A percentile compares a stretch with the other conserved stretches of the same genome.
These are phyloP conservation scores for Idaea biselata DNA, from an alignment of 2,888 invertebrate genomes.

Conservation along the genomic window DNA sequence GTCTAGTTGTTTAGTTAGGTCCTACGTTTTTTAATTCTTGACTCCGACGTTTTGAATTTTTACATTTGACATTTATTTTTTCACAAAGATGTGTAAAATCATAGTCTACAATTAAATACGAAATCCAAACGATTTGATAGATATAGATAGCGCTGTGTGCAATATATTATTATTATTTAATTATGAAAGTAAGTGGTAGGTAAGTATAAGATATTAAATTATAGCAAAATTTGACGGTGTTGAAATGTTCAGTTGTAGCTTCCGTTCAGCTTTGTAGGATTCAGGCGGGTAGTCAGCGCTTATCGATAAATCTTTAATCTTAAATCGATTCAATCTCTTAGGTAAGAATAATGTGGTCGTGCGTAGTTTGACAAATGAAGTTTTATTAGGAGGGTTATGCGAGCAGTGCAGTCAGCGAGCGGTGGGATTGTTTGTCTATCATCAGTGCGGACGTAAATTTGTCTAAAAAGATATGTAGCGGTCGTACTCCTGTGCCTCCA, in stretches of 20 bases:
- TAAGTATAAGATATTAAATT: too few species aligned
- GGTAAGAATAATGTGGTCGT: constrained; percentile 37
- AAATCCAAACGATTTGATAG: neutral
- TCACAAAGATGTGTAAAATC: neutral
- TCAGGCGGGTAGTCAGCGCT: neutral
- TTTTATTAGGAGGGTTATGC: constrained; percentile 47
- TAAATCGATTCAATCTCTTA: constrained; percentile 32
- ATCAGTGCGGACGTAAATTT: constrained; percentile 67
- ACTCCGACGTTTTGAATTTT: too few species aligned
- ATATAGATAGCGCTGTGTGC: too few species aligned
- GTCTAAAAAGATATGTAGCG: constrained; percentile 58
- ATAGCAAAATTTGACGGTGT: neutral
- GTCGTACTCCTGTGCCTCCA: constrained; percentile 45
- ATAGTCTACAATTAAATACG: constrained; percentile 1
- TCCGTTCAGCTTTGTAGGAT: neutral
- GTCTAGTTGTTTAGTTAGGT: too few species aligned
- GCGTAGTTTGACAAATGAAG: constrained; percentile 50
- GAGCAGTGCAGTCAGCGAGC: constrained; percentile 44
- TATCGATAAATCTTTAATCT: constrained; percentile 21
- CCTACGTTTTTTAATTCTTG: too few species aligned
- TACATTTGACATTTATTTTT: too few species aligned
- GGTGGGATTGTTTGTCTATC: constrained; percentile 60
- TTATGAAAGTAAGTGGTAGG: too few species aligned
- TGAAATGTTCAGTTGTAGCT: neutral
- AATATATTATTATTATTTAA: too few species aligned